Percentiles rank a stretch among this genome's conserved stretches.
phyloP scores from a whole-genome alignment of 2,888 invertebrate genomes.

The Exephanes ischioxanthus region DNA sequence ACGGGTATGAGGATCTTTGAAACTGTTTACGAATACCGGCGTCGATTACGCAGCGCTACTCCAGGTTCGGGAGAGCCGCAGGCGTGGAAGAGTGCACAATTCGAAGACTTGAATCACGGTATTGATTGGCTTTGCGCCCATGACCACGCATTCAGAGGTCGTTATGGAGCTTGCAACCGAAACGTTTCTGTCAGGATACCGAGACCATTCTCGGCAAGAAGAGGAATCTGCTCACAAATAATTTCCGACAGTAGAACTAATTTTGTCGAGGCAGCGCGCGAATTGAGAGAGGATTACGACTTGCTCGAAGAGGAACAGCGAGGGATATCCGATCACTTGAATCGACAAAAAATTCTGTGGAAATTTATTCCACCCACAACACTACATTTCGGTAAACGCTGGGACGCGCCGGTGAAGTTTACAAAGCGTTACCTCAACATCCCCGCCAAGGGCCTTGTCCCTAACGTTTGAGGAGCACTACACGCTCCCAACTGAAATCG shows the following conservation, averaged over 20 bases:
- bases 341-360: conserved; percentile 5
- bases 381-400: conserved; percentile 30
- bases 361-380: conserved; percentile 46
- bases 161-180: conserved; percentile 74
- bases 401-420: conserved; percentile 20
- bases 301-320: conserved; percentile 18
- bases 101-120: conserved; percentile 60
- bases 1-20: conserved; percentile 66
- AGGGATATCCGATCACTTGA: conserved; percentile 13
- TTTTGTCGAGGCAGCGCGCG: conserved; percentile 75
- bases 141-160: conserved; percentile 76
- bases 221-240: conserved; percentile 74
- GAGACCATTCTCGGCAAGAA: conserved; percentile 74
- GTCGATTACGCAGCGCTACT: conserved; percentile 62
- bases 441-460: conserved; percentile 5
- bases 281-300: conserved; percentile 55
- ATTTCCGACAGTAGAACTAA: conserved; percentile 79
- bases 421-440: conserved; percentile 3
- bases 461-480: conserved; percentile 60
- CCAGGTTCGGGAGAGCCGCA: conserved; percentile 65
- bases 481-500: conserved; percentile 67
- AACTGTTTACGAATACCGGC: not conserved
- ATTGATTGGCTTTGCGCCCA: conserved; percentile 65
- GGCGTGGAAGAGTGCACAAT: conserved; percentile 23
- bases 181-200: conserved; percentile 76